Base-by-base conservation (phyloP, 1,140 invertebrate species). In the Tetragnatha versicolor region DNA sequence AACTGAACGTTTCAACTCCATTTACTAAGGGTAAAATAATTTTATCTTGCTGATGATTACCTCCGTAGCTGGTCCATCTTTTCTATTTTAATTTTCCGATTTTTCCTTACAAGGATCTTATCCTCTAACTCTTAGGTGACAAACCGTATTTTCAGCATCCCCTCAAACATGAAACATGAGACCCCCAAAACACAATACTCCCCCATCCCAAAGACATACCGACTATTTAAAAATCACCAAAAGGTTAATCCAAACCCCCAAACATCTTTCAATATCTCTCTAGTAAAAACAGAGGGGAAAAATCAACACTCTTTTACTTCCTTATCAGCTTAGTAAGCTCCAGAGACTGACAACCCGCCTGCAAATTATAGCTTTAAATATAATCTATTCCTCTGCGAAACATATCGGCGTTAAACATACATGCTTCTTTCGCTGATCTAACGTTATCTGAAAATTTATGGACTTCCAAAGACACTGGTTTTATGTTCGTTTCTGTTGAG, bases 361-460 rank as follows among this genome's bases (percentile, higher is more conserved):
- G 33, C 12, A 61, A 61, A 61, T 61, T 61, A 33, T 29, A n/a
- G 22, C 37, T 61, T 29, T 35, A 61, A 61, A 61, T 35, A n/a
- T 20, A n/a, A 61, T 22, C 29, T 35, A 61, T 33, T 61, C 58
- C 58, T 61, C 31, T 33, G 58, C n/a, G 58, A 35, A 37, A 61
- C 29, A 37, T 61, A 61, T 61, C 33, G 58, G 31, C 17, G 29
- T 33, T 33, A 61, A 61, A 22, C 58, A n/a, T n/a, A n/a, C n/a
- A 61, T 61, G n/a, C 33, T 37, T n/a, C n/a, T n/a, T n/a, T n/a
- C n/a, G 29, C 58, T 37, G 2, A 5, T 37, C 12, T 29, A 7
- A 29, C 58, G 58, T 61, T 61, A 61, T 61, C 5, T 33, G 29
- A 17, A 29, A 61, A 61, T 61, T 61, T 61, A 61, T 61, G 58